Conservation (phyloP, 2,113 vertebrate species). For the Gymnorhina tibicen region DNA sequence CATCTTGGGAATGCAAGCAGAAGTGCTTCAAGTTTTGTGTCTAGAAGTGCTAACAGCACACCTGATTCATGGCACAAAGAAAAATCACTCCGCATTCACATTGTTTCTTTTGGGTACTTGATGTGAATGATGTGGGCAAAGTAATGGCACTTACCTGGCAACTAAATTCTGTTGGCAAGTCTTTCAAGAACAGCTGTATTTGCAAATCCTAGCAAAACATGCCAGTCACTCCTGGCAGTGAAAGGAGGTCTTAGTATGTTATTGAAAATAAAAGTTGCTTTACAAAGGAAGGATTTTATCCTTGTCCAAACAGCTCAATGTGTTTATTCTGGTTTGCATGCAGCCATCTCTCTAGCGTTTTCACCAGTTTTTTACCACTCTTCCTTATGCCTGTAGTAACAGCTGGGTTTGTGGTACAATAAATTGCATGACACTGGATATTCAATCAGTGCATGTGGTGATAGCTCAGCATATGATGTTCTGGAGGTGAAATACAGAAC, state of each 20-base stretch:
- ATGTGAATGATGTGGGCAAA: neutral
- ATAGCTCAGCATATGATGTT: neutral
- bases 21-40: neutral
- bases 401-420: neutral
- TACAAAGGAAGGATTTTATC: neutral
- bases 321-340: neutral
- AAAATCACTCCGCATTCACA: neutral
- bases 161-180: neutral
- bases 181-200: neutral
- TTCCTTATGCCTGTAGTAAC: neutral
- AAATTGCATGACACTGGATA: neutral
- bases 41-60: neutral
- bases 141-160: neutral
- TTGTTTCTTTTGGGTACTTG: neutral
- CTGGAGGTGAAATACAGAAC: neutral
- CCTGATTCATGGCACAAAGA: neutral
- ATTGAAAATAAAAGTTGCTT: neutral
- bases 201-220: neutral
- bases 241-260: neutral
- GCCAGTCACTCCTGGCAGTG: neutral
- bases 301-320: neutral
- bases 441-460: neutral
- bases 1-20: neutral
- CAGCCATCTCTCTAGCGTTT: neutral
- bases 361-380: neutral